Conservation (phyloP, 2,113 vertebrate genomes). For the Ornithorhynchus anatinus region DNA sequence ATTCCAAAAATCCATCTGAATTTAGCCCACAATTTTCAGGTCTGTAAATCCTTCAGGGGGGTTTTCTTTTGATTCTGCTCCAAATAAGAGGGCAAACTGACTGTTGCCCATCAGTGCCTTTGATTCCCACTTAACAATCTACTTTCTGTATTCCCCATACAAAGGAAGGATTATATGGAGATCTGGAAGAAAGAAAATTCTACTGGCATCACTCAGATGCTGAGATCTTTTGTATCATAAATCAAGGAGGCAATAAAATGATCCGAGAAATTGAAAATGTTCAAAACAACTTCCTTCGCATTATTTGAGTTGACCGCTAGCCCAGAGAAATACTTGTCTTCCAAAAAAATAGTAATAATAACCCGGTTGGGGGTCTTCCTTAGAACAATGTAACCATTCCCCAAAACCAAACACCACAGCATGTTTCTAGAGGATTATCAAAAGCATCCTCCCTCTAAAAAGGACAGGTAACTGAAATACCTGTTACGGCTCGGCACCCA, state of each 20-base stretch:
- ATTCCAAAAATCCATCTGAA: conserved; percentile 9
- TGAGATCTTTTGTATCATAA: conserved; percentile 7
- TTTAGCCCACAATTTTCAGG: neutral
- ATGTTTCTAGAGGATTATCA: neutral
- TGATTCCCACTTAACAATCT: neutral
- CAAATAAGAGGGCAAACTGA: neutral
- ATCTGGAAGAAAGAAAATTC: neutral
- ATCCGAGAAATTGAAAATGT: neutral
- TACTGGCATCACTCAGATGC: neutral
- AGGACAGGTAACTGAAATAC: neutral
- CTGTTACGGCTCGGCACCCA: neutral
- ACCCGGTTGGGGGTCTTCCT: neutral
- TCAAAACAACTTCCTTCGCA: neutral
- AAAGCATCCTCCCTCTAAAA: neutral
- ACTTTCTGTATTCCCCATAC: neutral
- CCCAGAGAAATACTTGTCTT: neutral
- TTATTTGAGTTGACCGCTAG: neutral
- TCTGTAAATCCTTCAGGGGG: neutral
- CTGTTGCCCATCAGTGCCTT: neutral
- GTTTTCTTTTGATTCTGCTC: neutral
- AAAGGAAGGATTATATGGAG: neutral
- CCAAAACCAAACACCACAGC: neutral
- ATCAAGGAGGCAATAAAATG: neutral
- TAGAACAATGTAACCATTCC: neutral
- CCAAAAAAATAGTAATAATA: neutral